These are phyloP conservation scores for Cynocephalus volans DNA, from an alignment of 2,113 vertebrate genomes.

Conservation along the genomic window DNA sequence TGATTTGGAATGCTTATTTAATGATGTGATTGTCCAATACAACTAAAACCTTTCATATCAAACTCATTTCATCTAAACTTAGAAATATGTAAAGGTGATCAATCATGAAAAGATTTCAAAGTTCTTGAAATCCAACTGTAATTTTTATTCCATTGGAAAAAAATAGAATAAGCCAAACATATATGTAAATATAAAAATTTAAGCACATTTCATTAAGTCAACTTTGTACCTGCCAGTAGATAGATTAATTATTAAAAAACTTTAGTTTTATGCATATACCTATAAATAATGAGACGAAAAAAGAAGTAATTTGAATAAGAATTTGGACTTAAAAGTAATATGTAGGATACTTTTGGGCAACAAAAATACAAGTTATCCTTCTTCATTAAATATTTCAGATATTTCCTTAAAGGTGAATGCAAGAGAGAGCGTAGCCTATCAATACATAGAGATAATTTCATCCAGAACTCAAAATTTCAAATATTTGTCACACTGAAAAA, in stretches of 20 bases:
- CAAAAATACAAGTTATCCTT: slow-evolving; percentile 29
- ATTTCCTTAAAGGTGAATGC: slow-evolving; percentile 33
- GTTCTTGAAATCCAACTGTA: slow-evolving; percentile 62
- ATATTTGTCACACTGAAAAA: not conserved
- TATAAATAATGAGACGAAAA: not conserved
- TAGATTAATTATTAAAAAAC: not conserved
- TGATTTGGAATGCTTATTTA: not conserved
- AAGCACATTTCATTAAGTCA: not conserved
- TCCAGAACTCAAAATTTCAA: not conserved
- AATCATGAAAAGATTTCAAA: not conserved
- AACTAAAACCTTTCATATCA: not conserved
- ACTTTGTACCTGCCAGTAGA: not conserved
- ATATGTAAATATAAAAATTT: not conserved
- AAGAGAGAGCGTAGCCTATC: not conserved
- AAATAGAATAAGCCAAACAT: not conserved
- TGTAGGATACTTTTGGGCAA: not conserved
- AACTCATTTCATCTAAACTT: slow-evolving; percentile 38
- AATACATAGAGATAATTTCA: slow-evolving; percentile 25
- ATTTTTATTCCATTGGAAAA: slow-evolving; percentile 31
- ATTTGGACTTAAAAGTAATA: slow-evolving; percentile 14
- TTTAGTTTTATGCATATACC: not conserved
- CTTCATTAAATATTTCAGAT: slow-evolving; percentile 29
- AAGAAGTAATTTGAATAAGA: not conserved
- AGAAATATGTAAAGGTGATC: not conserved
- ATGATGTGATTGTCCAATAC: not conserved